Evolutionary conservation across 2,797 vertebrate genomes (phyloP), one percentile per base, ranked within the genome.

Genomic region (Zalophus californianus): DNA sequence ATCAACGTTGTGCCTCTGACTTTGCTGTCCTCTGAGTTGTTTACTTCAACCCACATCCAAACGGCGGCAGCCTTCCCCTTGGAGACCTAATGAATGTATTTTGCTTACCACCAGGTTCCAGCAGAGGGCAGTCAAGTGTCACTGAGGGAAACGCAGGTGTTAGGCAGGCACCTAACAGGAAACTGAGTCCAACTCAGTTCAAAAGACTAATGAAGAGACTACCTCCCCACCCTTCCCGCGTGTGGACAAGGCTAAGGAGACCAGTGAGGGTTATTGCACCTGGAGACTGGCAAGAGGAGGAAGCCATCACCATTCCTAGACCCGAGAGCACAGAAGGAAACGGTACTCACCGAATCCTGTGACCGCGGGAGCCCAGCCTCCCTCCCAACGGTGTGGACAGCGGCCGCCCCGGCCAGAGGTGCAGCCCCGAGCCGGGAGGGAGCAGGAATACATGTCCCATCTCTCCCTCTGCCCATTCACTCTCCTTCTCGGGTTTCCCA

Each of bases 281-380:
- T 14, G 48, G 58, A 87, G 23, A 87, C 50, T 4, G n/a, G 13
- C 8, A 10, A 73, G 62, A 73, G 70, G 62, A 52, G 14, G 38
- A 96, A 83, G 56, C 62, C 72, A 58, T n/a, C 32, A 35, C 25
- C 27, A 35, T 66, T 21, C 44, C n/a, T 20, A 54, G 56, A 60
- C 29, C 56, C 7, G 14, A 72, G 52, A 11, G 54, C 85, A 6
- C 73, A 56, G 38, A 44, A 84, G n/a, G 29, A 86, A 60, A 16
- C 1, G 27, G 16, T 4, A 5, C 10, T 52, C 6, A 3, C 9
- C 6, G 29, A 18, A 70, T 14, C 7, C 56, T 77, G 5, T 13
- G 52, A 32, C 62, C 7, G 0, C 7, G 2, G 16, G 9, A 70
- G 9, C 7, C 5, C 1, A 1, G 27, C 5, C 18, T 35, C 35